Base-by-base conservation (phyloP, 2,888 invertebrate species). In the Drosophila mercatorum region DNA sequence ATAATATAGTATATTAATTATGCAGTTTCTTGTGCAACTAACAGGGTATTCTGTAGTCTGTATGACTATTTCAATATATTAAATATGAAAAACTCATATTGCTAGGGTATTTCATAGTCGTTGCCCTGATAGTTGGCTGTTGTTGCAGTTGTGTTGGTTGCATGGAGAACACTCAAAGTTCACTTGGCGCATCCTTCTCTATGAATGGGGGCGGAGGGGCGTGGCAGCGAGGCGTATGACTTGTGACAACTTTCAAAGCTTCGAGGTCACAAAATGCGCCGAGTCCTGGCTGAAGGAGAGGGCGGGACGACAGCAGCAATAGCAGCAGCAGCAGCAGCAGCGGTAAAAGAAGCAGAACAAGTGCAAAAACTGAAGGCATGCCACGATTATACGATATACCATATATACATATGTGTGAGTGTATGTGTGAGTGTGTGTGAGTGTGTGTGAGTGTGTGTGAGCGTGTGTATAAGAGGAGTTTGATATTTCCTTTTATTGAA, bases 401-500 rank as follows among this genome's bases (percentile, higher is more conserved):
- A 55, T 58, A 85, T 76, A 82, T 66, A 10, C 2, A 10, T 10
- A 3, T 63, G 53, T 60, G 17, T 67, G 58, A 17, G n/a, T 46
- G 38, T 51, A 28, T 58, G 60, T 59, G 53, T 61, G 22, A 17
- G 17, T 22, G 22, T 22, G 22, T 22, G 1, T 22, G 1, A 22
- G 41, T 40, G 53, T 70, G 43, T 55, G 36, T 58, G n/a, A n/a
- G 22, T 22, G 22, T 17, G 49, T 65, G 31, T 65, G 61, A 46
- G 67, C 64, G 68, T 68, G 44, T 65, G 64, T 63, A 40, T 62
- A 52, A 26, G 52, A 53, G 26, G 52, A 53, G 52, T 79, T 82
- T 87, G 87, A 89, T 90, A 87, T 87, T 87, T 90, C 78, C 87
- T 84, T 82, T 90, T 87, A 90, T 88, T 88, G 90, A 88, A 88